These are phyloP conservation scores for Chaenocephalus aceratus DNA, from an alignment of 2,113 vertebrate species.

Conservation along the genomic window DNA sequence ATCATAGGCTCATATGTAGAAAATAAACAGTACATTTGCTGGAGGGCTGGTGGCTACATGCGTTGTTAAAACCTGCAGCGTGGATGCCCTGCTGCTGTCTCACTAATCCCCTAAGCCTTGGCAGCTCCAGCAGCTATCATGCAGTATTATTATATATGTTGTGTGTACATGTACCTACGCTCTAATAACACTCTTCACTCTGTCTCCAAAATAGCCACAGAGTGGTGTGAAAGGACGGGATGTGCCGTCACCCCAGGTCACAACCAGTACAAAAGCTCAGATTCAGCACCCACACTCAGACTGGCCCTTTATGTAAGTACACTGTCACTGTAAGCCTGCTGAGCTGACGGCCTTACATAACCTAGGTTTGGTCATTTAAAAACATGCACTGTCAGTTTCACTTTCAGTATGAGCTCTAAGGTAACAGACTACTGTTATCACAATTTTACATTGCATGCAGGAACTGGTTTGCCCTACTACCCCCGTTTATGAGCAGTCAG, in stretches of 20 bases:
- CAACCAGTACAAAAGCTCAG: conserved; percentile 29
- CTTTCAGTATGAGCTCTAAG: neutral
- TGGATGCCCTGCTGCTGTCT: neutral
- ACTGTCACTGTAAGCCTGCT: conserved; percentile 9
- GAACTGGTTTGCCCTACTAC: conserved; percentile 33
- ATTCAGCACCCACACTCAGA: conserved; percentile 36
- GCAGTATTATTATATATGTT: neutral
- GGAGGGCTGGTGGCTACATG: neutral
- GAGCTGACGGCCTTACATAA: conserved; percentile 41
- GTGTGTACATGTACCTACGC: neutral
- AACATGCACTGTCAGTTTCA: conserved; percentile 12
- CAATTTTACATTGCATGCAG: conserved; percentile 25
- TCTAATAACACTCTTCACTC: conserved; percentile 43
- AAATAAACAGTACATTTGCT: no score
- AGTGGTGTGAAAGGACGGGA: conserved; percentile 53
- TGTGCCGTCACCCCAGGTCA: conserved; percentile 48
- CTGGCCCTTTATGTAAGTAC: conserved; percentile 59
- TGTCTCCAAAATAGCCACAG: conserved; percentile 56
- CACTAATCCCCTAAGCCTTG: conserved; percentile 61
- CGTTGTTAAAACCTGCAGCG: conserved; percentile 16
- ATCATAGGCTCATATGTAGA: no score
- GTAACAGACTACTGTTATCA: neutral
- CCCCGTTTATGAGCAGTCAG: neutral
- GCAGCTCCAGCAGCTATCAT: conserved; percentile 41
- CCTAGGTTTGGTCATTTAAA: neutral